phyloP scores from a whole-genome alignment of 2,113 vertebrate species.

The Psephotus haematonotus region DNA sequence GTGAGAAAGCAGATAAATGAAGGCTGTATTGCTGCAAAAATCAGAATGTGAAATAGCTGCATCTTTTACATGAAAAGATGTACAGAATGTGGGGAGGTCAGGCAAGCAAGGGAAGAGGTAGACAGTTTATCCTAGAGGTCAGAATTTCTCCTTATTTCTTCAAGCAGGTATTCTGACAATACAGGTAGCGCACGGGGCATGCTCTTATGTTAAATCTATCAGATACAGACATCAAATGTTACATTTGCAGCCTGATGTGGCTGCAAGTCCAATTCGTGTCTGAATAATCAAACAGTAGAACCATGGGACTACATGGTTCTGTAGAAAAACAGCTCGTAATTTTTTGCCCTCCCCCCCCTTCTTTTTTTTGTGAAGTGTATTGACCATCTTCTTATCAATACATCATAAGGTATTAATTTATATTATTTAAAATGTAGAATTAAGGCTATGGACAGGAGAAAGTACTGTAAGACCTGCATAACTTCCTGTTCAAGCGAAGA shows the following conservation, averaged over 20 bases:
- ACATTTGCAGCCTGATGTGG: neutral
- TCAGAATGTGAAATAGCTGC: neutral
- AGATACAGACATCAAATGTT: neutral
- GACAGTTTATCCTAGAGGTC: neutral
- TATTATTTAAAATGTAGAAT: neutral
- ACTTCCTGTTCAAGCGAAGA: neutral
- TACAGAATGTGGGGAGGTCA: neutral
- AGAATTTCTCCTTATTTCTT: neutral
- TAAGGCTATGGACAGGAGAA: neutral
- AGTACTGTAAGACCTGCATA: neutral
- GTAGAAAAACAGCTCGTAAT: neutral
- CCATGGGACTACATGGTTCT: fast-evolving
- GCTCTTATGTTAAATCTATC: neutral
- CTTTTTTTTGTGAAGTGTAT: neutral
- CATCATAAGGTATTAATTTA: neutral
- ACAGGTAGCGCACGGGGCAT: neutral
- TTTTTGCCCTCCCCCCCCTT: neutral
- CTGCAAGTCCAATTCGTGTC: neutral
- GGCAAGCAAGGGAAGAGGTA: neutral
- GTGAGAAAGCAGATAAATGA: constrained; percentile 23
- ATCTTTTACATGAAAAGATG: neutral
- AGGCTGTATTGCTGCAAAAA: neutral
- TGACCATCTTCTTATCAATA: neutral
- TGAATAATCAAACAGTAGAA: neutral
- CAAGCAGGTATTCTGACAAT: neutral